Evolutionary conservation across 2,797 vertebrate genomes (phyloP).

Genomic region (Siniperca obscura): DNA sequence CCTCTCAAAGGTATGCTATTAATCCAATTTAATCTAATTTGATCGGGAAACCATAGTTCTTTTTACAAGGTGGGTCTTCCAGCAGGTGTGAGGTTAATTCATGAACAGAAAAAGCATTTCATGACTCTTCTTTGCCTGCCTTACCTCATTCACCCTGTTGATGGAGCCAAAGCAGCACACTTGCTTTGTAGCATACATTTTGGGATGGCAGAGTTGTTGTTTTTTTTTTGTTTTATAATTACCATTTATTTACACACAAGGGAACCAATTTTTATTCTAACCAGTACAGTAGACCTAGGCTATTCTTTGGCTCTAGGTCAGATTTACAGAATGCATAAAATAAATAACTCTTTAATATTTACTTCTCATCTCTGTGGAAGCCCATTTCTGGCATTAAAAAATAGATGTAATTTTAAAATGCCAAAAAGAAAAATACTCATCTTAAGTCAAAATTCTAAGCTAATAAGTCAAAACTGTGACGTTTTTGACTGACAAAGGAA

Average conservation of each 20-base stretch:
- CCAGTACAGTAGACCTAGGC: background rate
- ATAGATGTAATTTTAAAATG: background rate
- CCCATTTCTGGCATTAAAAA: background rate
- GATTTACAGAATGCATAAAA: background rate
- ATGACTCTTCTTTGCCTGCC: background rate
- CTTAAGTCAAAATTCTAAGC: background rate
- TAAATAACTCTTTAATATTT: background rate
- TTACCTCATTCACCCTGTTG: slow-evolving; percentile 18
- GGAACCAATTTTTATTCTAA: background rate
- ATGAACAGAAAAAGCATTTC: background rate
- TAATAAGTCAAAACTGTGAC: background rate
- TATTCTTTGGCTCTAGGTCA: background rate
- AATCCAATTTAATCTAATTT: background rate
- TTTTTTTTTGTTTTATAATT: no score
- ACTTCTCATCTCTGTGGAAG: background rate
- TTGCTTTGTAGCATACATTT: background rate
- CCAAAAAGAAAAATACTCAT: background rate
- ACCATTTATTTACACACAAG: background rate
- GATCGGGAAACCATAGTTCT: background rate
- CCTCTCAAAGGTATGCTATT: background rate
- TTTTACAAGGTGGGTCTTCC: accelerated
- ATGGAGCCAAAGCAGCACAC: slow-evolving; percentile 47
- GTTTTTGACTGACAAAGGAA: background rate
- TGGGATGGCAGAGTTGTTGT: background rate
- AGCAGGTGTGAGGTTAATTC: background rate